A percentile compares a stretch with the other conserved stretches of the same genome.
Conservation (phyloP, 2,888 invertebrate species). For the Rhimphoctona megacephalus region DNA sequence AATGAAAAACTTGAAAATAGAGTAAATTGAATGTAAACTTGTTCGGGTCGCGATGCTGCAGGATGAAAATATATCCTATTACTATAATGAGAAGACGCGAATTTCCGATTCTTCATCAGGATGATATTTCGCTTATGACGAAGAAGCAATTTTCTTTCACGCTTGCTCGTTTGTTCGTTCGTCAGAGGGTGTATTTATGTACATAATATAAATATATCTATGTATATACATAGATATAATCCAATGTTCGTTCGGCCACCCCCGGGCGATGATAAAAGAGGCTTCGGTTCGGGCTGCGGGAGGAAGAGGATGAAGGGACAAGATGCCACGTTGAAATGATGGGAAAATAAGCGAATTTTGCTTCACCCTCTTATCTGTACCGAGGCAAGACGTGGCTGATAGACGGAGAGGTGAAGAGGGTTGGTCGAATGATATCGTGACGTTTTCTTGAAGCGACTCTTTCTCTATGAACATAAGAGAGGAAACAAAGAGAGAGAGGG, state of each 20-base stretch:
- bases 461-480: conserved; percentile 6
- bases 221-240: background rate
- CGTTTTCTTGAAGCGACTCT: conserved; percentile 54
- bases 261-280: conserved; percentile 80
- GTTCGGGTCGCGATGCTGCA: conserved; percentile 10
- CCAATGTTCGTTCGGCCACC: conserved; percentile 24
- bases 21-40: conserved; percentile 27
- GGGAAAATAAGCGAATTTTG: conserved; percentile 85
- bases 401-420: conserved; percentile 38
- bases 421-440: conserved; percentile 56
- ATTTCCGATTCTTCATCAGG: conserved; percentile 80
- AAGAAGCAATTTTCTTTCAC: conserved; percentile 84
- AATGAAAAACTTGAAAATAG: conserved; percentile 19
- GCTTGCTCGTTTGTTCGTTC: conserved; percentile 66
- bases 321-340: conserved; percentile 83
- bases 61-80: conserved; percentile 61
- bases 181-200: background rate
- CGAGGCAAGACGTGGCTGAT: conserved; percentile 57
- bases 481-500: conserved; percentile 33
- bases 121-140: conserved; percentile 82
- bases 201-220: background rate
- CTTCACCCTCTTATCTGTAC: conserved; percentile 74
- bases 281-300: conserved; percentile 65
- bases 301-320: conserved; percentile 71
- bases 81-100: conserved; percentile 59